phyloP scores from a whole-genome alignment of 2,797 vertebrate species.

The Acropternis orthonyx region DNA sequence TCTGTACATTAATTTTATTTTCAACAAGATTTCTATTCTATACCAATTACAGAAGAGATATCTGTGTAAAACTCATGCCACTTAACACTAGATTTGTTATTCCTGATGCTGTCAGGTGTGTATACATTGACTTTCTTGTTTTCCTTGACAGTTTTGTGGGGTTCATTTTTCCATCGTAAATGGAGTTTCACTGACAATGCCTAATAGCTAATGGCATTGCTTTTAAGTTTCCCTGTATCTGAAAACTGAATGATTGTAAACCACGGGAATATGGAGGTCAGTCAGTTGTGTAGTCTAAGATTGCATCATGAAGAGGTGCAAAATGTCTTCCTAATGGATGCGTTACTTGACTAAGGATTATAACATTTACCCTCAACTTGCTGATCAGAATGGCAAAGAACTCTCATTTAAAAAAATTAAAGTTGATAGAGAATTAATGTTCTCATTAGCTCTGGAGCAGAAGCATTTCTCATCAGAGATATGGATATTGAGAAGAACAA shows the following conservation, averaged over 20 bases:
- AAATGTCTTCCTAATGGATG: neutral
- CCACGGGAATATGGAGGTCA: neutral
- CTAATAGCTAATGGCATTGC: conserved; percentile 28
- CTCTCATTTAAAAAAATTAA: neutral
- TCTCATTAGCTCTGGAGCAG: neutral
- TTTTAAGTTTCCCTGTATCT: neutral
- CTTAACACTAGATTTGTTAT: conserved; percentile 57
- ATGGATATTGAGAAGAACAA: neutral
- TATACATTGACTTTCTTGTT: conserved; percentile 27
- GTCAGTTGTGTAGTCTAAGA: neutral
- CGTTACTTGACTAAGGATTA: neutral
- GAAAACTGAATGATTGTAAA: neutral
- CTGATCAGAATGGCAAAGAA: neutral
- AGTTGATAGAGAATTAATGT: neutral
- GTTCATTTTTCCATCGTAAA: conserved; percentile 52
- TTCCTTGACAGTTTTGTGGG: conserved; percentile 42
- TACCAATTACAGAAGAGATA: neutral
- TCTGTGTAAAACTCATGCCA: conserved; percentile 31
- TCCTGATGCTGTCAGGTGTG: conserved; percentile 1
- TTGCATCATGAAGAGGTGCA: neutral
- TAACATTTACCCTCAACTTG: neutral
- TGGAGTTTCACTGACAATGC: conserved; percentile 2
- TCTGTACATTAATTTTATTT: conserved; percentile 50
- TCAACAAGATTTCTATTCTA: conserved; percentile 26
- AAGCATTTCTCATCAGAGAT: neutral